Base-by-base conservation (phyloP, 2,797 vertebrate genomes). In the Yasuhikotakia modesta region DNA sequence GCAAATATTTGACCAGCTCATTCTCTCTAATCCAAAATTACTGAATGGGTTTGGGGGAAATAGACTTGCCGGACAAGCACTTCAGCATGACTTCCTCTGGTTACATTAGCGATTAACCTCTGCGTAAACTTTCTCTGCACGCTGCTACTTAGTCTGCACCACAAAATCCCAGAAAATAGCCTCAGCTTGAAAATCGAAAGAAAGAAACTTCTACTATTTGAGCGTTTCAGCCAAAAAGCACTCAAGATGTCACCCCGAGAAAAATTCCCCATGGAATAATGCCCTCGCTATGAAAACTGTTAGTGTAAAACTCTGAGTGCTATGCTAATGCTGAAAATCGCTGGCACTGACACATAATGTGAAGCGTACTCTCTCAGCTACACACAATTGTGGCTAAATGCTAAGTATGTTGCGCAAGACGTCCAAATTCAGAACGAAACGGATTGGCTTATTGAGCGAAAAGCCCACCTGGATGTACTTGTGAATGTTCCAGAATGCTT, bases 401-500 rank as follows among this genome's bases (percentile, higher is more conserved):
- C 76, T 78, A 78, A 78, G 68, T 65, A 70, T 71, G 76, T 64
- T 57, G 68, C 55, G 58, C 45, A 78, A 78, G 76, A 78, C 68
- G 22, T 78, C 76, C 76, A 78, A 78, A 65, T 70, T 22, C 68
- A 78, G 50, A 71, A 71, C 71, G 68, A 78, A 68, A 71, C 98
- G 96, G 76, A 98, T 97, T 0, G 96, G 94, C 5, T 96, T 98
- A 85, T 96, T 96, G 14, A 96, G 95, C 84, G 94, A 66, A 63
- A 96, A 95, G 21, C 91, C 93, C 87, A 98, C 97, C 96, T 99
- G 97, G 83, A 99, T 83, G 79, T 97, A 96, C 92, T 88, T 94
- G 90, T 98, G 97, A 73, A 99, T 95, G 83, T 96, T 92, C 97
- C 97, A 99, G 8, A 96, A 97, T 35, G 97, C 97, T 79, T 98